Evolutionary conservation across 2,888 invertebrate species (phyloP).

Genomic region (Drosophila kambysellisi): DNA sequence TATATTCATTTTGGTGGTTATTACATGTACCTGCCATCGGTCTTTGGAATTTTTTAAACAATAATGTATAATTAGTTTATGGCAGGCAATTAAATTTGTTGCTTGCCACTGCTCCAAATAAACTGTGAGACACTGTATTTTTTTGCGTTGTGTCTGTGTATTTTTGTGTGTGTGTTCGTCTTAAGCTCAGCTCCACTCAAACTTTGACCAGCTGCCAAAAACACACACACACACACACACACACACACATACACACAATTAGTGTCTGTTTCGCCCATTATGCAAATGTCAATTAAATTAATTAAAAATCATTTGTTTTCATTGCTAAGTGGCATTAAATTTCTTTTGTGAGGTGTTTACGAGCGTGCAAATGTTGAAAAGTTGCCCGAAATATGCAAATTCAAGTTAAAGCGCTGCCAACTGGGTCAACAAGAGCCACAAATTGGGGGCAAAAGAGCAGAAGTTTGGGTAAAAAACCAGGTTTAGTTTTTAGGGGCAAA

Average conservation of each 20-base stretch:
- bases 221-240: neutral
- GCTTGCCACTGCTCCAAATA: no score
- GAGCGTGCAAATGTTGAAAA: constrained; percentile 5
- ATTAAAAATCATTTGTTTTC: constrained; percentile 64
- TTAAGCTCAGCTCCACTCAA: constrained; percentile 45
- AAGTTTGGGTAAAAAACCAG: constrained; percentile 20
- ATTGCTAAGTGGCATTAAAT: constrained; percentile 66
- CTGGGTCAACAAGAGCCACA: constrained; percentile 28
- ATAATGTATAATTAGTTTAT: no score
- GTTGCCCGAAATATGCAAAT: constrained; percentile 46
- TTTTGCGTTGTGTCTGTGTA: constrained; percentile 4
- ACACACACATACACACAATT: neutral
- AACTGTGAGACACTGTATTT: no score
- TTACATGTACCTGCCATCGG: no score
- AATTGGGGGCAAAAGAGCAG: constrained; percentile 16
- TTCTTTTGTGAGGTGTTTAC: constrained; percentile 42
- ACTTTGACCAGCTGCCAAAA: constrained; percentile 16
- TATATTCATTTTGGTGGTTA: no score
- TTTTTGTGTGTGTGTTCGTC: constrained; percentile 50
- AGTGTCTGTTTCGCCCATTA: neutral
- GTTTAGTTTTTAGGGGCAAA: neutral
- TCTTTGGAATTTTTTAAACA: no score
- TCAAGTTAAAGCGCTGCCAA: constrained; percentile 27
- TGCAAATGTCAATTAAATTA: constrained; percentile 63
- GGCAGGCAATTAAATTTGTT: no score